Evolutionary conservation across 1,140 invertebrate species (phyloP).

Genomic region (Lepidotrigona ventralis): DNA sequence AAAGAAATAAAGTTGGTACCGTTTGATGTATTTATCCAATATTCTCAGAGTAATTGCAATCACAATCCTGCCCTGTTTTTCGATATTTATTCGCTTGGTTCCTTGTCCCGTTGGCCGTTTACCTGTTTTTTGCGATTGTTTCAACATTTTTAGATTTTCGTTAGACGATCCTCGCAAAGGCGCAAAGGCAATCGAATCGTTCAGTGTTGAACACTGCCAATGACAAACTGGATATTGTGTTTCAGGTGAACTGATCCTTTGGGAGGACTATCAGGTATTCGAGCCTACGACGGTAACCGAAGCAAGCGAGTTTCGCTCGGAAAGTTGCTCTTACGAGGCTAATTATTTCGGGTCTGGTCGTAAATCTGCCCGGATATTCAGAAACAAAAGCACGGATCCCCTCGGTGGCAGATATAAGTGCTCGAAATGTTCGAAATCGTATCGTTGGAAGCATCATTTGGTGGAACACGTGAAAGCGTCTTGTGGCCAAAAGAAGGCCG

Average conservation of each 20-base stretch:
- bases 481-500: conserved; percentile 76
- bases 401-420: conserved; percentile 63
- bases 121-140: background rate
- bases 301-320: conserved; percentile 8
- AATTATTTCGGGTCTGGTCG: conserved; percentile 12
- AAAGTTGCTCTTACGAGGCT: conserved; percentile 26
- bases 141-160: background rate
- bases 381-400: conserved; percentile 10
- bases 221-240: conserved; percentile 64
- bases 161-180: background rate
- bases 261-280: conserved; percentile 64
- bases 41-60: background rate
- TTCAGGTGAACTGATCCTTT: conserved; percentile 65
- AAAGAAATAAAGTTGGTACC: background rate
- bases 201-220: background rate
- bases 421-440: conserved; percentile 75
- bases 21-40: background rate
- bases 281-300: conserved; percentile 37
- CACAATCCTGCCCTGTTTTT: background rate
- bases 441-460: conserved; percentile 76
- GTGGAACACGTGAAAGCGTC: conserved; percentile 78
- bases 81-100: background rate
- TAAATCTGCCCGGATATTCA: conserved; percentile 5
- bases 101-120: background rate
- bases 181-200: background rate